Conservation (phyloP, 1,140 invertebrate species). For the Drosophila kikkawai region DNA sequence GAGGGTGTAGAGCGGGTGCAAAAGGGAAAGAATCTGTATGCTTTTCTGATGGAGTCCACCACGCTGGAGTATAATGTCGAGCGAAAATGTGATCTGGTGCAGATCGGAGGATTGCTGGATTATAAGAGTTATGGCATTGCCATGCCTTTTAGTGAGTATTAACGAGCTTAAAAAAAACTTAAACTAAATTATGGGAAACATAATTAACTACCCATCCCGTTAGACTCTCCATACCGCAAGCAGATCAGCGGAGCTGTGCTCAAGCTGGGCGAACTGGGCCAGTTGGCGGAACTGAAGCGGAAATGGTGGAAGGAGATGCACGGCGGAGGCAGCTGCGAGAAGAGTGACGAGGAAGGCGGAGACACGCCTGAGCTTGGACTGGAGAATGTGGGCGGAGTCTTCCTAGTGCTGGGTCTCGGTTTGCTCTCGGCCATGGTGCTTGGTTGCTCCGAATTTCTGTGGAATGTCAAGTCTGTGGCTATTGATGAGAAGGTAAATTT, state of each 20-base stretch:
- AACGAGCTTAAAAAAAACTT: too few species aligned
- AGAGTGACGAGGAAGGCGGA: constrained; percentile 61
- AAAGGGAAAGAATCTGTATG: constrained; percentile 93
- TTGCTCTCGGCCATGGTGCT: constrained; percentile 86
- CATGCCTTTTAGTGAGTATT: constrained; percentile 86
- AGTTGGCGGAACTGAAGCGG: constrained; percentile 89
- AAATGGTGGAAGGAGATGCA: constrained; percentile 92
- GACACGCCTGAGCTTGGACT: constrained; percentile 86
- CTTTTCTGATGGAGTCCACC: constrained; percentile 97
- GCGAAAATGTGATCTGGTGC: constrained; percentile 96
- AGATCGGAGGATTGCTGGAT: constrained; percentile 95
- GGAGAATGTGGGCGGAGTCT: constrained; percentile 91
- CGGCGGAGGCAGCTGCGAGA: constrained; percentile 73
- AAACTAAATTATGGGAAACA: too few species aligned
- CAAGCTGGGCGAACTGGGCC: constrained; percentile 91
- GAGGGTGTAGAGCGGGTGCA: constrained; percentile 93
- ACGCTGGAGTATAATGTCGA: constrained; percentile 96
- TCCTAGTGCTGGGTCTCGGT: constrained; percentile 88
- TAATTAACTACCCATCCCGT: background rate
- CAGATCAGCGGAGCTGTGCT: constrained; percentile 90
- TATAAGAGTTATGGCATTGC: constrained; percentile 94
- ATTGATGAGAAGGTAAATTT: constrained; percentile 86
- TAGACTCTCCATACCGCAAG: constrained; percentile 90
- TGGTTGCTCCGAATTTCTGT: constrained; percentile 88
- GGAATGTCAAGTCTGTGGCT: constrained; percentile 88